Evolutionary conservation across 2,113 vertebrate species (phyloP).

Genomic region (Gnathonemus longibarbis): DNA sequence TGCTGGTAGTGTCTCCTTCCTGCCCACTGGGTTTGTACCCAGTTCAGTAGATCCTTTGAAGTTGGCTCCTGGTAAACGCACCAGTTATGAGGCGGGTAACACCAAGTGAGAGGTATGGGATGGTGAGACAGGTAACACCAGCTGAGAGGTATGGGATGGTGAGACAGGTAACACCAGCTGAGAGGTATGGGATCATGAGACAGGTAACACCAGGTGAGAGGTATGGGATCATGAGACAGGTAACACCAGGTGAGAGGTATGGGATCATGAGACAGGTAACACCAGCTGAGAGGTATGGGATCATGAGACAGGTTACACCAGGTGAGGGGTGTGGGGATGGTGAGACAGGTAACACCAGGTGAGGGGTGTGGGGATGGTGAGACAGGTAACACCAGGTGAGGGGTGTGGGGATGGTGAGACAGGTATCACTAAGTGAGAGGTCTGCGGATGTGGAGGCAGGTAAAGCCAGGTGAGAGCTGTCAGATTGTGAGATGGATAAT

Average conservation of each 20-base stretch:
- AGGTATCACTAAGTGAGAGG: neutral
- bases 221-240: neutral
- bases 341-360: neutral
- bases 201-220: neutral
- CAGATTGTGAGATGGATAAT: neutral
- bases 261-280: neutral
- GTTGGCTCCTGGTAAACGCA: neutral
- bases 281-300: neutral
- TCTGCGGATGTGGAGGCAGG: neutral
- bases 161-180: neutral
- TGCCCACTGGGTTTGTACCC: neutral
- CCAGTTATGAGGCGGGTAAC: neutral
- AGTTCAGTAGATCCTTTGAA: neutral
- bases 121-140: neutral
- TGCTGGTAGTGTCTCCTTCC: conserved; percentile 53
- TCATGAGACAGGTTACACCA: neutral
- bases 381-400: neutral
- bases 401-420: neutral
- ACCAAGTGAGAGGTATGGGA: conserved; percentile 1
- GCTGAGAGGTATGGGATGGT: neutral
- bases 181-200: too few species aligned
- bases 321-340: neutral
- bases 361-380: neutral
- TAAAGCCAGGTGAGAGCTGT: neutral
- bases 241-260: neutral